Conservation (phyloP, 2,797 vertebrate genomes). For the Lerista edwardsae region DNA sequence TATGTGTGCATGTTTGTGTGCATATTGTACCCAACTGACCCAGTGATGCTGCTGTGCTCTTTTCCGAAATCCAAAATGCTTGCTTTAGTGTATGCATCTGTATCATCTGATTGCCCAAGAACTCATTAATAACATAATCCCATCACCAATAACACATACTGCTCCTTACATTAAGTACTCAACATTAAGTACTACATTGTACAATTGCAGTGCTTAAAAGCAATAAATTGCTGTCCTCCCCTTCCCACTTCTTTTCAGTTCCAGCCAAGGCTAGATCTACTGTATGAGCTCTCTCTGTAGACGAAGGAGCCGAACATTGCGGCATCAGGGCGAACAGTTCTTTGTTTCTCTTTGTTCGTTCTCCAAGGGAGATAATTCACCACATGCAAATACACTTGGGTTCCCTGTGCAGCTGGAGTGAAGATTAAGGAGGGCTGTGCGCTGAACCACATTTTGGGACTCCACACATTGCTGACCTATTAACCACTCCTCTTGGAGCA, state of each 20-base stretch:
- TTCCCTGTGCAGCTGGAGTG: background rate
- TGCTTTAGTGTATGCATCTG: background rate
- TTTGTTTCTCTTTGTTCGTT: background rate
- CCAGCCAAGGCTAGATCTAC: background rate
- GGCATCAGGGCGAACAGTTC: background rate
- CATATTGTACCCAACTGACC: background rate
- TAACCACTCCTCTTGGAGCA: background rate
- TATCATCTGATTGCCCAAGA: background rate
- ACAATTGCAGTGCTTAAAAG: background rate
- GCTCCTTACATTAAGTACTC: constrained; percentile 2
- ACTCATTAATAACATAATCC: constrained; percentile 6
- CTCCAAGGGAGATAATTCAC: background rate
- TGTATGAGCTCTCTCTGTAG: background rate
- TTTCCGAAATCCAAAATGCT: background rate
- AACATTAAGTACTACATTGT: background rate
- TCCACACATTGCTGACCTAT: background rate
- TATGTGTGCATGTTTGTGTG: no score
- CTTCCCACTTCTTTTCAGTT: background rate
- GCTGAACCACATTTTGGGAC: background rate
- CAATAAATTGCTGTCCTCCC: constrained; percentile 8
- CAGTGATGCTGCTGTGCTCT: background rate
- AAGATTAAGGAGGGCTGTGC: background rate
- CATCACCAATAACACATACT: background rate
- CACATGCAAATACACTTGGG: background rate
- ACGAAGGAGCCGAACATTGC: background rate